Evolutionary conservation across 2,888 invertebrate species (phyloP).

Genomic region (Rhogogaster chlorosoma): DNA sequence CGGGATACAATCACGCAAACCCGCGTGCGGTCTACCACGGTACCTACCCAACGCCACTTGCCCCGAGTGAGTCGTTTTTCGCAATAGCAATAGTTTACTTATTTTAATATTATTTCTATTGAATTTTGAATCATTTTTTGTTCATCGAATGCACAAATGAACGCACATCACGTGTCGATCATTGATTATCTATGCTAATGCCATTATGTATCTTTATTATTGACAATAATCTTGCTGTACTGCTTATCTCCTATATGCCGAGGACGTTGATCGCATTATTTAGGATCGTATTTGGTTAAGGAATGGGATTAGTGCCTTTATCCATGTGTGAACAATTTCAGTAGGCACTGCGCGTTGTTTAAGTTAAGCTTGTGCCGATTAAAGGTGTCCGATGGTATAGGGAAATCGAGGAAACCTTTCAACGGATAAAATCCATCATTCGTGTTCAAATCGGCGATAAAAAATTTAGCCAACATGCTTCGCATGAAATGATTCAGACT

Average conservation of each 20-base stretch:
- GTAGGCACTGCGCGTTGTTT: not conserved
- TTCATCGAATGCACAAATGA: not conserved
- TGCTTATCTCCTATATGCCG: not conserved
- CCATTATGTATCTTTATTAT: not conserved
- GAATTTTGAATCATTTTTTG: not conserved
- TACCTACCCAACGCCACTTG: constrained; percentile 76
- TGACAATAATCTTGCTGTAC: not conserved
- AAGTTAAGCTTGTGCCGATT: not conserved
- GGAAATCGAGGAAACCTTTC: constrained; percentile 1
- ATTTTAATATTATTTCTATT: not conserved
- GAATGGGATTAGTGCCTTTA: not conserved
- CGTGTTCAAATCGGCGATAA: not conserved
- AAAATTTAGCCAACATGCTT: not conserved
- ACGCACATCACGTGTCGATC: not conserved
- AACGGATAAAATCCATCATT: not conserved
- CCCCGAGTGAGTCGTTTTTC: constrained; percentile 75
- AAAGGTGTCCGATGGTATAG: constrained; percentile 1
- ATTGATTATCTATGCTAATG: not conserved
- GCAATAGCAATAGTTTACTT: not conserved
- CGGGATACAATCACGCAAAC: constrained; percentile 76
- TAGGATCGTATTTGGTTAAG: not conserved
- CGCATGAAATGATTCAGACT: not conserved
- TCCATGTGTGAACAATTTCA: not conserved
- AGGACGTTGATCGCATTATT: not conserved
- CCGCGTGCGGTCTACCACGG: constrained; percentile 77